Percentiles rank a stretch among this genome's conserved stretches.
Evolutionary conservation across 2,797 vertebrate genomes (phyloP).

Genomic region (Astyanax mexicanus): DNA sequence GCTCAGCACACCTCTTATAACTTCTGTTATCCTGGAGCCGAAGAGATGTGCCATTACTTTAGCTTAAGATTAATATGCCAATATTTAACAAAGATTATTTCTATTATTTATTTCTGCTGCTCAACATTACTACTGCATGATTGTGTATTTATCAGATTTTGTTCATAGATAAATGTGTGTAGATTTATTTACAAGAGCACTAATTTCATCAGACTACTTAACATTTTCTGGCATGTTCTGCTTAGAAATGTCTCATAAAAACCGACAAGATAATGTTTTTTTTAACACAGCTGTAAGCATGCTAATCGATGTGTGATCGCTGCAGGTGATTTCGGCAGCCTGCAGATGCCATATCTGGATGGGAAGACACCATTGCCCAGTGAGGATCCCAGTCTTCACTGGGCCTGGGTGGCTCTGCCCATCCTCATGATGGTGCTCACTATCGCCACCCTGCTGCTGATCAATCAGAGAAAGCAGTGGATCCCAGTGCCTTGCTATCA

Average conservation of each 20-base stretch:
- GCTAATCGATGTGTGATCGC: slow-evolving; percentile 5
- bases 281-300: background rate
- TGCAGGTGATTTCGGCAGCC: slow-evolving; percentile 79
- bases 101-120: too few species aligned
- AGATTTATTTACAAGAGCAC: too few species aligned
- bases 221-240: too few species aligned
- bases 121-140: too few species aligned
- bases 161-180: too few species aligned
- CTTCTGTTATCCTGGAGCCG: background rate
- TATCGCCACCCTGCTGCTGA: slow-evolving; percentile 79
- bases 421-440: slow-evolving; percentile 80
- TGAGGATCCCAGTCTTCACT: slow-evolving; percentile 74
- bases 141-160: too few species aligned
- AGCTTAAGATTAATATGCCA: too few species aligned
- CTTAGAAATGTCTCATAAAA: too few species aligned
- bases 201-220: too few species aligned
- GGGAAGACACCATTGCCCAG: slow-evolving; percentile 67
- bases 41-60: too few species aligned
- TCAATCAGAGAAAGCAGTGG: slow-evolving; percentile 91
- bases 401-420: slow-evolving; percentile 83
- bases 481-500: slow-evolving; percentile 87
- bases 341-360: slow-evolving; percentile 84
- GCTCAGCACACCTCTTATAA: background rate
- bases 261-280: too few species aligned
- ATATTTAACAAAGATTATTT: too few species aligned